Evolutionary conservation across 2,888 invertebrate genomes (phyloP), one percentile per base, ranked within the genome.

Genomic region (Megaustenia siamemsis): DNA sequence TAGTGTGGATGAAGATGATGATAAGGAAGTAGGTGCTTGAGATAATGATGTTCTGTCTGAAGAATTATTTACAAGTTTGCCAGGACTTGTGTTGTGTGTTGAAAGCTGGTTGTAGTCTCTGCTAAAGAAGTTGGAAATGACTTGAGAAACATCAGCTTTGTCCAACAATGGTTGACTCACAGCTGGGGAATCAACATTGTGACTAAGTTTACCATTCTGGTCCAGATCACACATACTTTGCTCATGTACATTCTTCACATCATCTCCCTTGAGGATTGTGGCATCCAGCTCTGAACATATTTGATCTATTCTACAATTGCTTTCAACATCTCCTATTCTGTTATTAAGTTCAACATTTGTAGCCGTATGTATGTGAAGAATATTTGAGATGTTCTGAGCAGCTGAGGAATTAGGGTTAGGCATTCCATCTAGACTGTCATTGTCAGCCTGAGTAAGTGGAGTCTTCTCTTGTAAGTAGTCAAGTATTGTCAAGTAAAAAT

Each of bases 401-500:
- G 73, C 32, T 0, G 45, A 15, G 24, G 12, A 12, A 10, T 35
- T 40, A 45, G 69, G 38, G 43, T 82, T 82, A 21, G 83, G 83
- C 83, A 78, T 80, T 32, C 77, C 84, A 75, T 63, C 78, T 18
- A 63, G 69, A 49, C 56, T 83, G 45, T 66, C 82, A 63, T 69
- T 82, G 45, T 80, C 84, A 49, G 1, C 28, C 49, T 66, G 79
- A 80, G 75, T 82, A 40, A 40, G 6, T 18, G 68, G 40, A 21
- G 40, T 28, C 8, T n/a, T 87, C 43, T 89, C 87, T 80, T 88
- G 86, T 38, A 92, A 80, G 82, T 87, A 90, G 83, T 89, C 89
- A 43, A 92, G 86, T 76, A 91, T 89, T 12, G 90, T 89, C 71
- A 92, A 88, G 84, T 91, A 92, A 86, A 90, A 91, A 85, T 90